Evolutionary conservation across 2,797 vertebrate species (phyloP).

Genomic region (Chaunax sp.): DNA sequence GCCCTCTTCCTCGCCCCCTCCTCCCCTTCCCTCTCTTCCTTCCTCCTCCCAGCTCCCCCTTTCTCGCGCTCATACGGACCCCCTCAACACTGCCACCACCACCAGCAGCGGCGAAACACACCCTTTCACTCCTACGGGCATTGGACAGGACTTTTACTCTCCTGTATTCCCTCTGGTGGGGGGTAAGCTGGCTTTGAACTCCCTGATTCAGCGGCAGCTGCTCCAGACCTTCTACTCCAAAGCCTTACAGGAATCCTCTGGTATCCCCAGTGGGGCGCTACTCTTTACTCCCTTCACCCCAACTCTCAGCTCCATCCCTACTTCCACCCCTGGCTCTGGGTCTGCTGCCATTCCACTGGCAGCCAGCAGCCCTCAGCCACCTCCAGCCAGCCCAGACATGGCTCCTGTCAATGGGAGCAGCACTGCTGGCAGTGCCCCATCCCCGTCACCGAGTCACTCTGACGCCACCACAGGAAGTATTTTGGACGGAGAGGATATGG

Average conservation of each 20-base stretch:
- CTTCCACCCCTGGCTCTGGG: slow-evolving; percentile 86
- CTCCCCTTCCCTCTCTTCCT: slow-evolving; percentile 77
- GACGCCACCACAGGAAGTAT: slow-evolving; percentile 89
- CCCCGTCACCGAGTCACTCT: slow-evolving; percentile 93
- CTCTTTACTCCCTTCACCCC: slow-evolving; percentile 95
- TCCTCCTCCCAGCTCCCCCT: slow-evolving; percentile 90
- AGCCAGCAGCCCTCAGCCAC: slow-evolving; percentile 87
- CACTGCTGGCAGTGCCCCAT: slow-evolving; percentile 88
- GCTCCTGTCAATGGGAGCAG: slow-evolving; percentile 79
- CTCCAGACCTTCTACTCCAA: slow-evolving; percentile 99
- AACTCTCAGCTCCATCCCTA: slow-evolving; percentile 94
- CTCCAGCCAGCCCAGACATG: slow-evolving; percentile 87
- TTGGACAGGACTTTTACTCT: slow-evolving; percentile 97
- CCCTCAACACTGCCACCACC: slow-evolving; percentile 91
- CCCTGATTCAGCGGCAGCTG: slow-evolving; percentile 97
- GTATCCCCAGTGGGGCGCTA: slow-evolving; percentile 88
- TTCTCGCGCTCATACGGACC: slow-evolving; percentile 83
- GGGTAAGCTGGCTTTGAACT: slow-evolving; percentile 97
- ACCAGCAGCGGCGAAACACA: slow-evolving; percentile 94
- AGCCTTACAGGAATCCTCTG: slow-evolving; percentile 92
- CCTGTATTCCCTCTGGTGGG: slow-evolving; percentile 94
- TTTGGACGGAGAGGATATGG: slow-evolving; percentile 95
- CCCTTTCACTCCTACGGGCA: slow-evolving; percentile 96
- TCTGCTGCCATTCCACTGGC: slow-evolving; percentile 85
- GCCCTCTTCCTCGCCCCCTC: slow-evolving; percentile 79